Evolutionary conservation across 1,140 invertebrate genomes (phyloP), one percentile per base, ranked within the genome.

Genomic region (Limonius californicus): DNA sequence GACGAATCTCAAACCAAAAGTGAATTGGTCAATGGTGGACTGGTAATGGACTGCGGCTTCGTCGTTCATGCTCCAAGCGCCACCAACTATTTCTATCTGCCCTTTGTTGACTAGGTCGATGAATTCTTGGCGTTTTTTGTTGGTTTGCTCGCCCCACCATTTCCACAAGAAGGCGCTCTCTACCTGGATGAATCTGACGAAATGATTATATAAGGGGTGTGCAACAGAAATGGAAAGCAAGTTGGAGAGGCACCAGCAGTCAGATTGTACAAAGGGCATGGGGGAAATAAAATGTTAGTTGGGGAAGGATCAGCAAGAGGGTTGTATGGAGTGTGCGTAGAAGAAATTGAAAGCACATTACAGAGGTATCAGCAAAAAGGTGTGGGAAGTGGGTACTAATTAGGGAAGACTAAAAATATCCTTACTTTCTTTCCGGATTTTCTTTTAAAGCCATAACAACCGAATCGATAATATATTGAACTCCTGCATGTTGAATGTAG

Each of bases 11-110:
- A 12, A 43, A 12, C 82, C 83, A 77, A 80, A 82, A 57, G 83
- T 82, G 75, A 89, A 89, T 72, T 92, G 89, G 72, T 94, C 91
- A 65, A 94, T 89, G 15, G 90, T 87, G 30, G 87, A 87, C 43
- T 85, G 82, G 70, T 94, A 94, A 74, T 92, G 88, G 4, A 84
- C 81, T 0, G 85, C 78, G 0, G 89, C 90, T 72, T 94, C 91
- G 72, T 93, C 91, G 73, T 92, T 89, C 87, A 90, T 89, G 61
- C 82, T 84, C 86, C 86, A 89, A 1, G 81, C 82, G 1, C 87
- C 87, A 1, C 81, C 82, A 59, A 84, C 86, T 70, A 94, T 89
- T 75, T 92, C 89, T 9, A 94, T 75, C 23, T 85, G 83, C 19
- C 87, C 89, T 56, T 80, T 77, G 7, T 59, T 81, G 79, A 62